Evolutionary conservation across 2,113 vertebrate genomes (phyloP).

Genomic region (Amia ocellicauda): DNA sequence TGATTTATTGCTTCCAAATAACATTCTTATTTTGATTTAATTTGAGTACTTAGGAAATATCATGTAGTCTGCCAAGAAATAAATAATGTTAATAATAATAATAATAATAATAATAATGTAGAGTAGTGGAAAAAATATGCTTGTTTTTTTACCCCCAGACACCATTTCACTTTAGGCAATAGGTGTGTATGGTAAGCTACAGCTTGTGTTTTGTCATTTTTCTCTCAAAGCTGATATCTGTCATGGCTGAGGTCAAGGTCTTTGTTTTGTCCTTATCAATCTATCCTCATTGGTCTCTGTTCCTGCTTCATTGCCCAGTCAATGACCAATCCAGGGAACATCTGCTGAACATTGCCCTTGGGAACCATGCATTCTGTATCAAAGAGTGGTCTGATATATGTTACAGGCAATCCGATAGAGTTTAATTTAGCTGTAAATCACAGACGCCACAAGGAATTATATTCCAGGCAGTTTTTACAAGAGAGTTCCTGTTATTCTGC

Average conservation of each 20-base stretch:
- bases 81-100: no score
- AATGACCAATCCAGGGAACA: background rate
- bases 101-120: no score
- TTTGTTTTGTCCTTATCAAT: background rate
- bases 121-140: no score
- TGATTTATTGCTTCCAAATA: no score
- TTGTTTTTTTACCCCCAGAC: constrained; percentile 4
- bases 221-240: background rate
- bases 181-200: no score
- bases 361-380: background rate
- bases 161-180: no score
- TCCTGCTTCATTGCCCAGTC: background rate
- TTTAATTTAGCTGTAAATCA: constrained; percentile 4
- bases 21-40: no score
- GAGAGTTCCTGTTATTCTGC: no score
- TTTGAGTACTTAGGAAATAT: no score
- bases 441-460: background rate
- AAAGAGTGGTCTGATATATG: background rate
- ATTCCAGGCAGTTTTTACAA: background rate
- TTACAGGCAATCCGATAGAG: background rate
- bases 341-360: background rate
- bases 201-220: constrained; percentile 2
- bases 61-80: no score
- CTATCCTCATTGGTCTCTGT: background rate
- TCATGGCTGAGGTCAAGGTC: background rate